Base-by-base conservation (phyloP, 2,113 vertebrate genomes). In the Dipodomys stephensi region DNA sequence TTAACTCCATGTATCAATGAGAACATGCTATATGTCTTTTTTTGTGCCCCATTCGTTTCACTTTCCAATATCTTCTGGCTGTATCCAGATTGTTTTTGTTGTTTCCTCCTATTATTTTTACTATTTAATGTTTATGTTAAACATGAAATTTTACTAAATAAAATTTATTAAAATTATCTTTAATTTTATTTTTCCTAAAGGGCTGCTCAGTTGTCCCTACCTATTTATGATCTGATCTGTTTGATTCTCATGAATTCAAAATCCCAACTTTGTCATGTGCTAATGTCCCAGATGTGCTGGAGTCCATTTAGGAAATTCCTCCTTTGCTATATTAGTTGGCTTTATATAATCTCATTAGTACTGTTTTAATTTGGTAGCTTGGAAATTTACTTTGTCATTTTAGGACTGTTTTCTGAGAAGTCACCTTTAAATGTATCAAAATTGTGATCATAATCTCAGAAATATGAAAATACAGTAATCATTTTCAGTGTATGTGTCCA, bases 341-440 rank as follows among this genome's bases (percentile, higher is more conserved):
- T 19, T 93, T 11, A 2, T 57, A 69, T 87, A 69, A 81, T 62
- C 13, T 12, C 65, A 1, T 19, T 90, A 83, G 85, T 85, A 67
- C 6, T 81, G 60, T 86, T 87, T 94, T 88, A 96, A 91, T 83
- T 77, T 1, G 80, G 88, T 83, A 83, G 30, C 18, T 73, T 93
- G 64, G n/a, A 53, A 90, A 80, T 94, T 69, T 71, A 83, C 82
- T 87, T 62, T 88, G 88, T 88, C 13, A 83, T 65, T 69, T 65
- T 60, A 27, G 30, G 13, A 88, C 89, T 84, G 13, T 88, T 94
- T 95, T 88, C 60, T 87, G 35, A 88, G 23, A 82, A 83, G 60
- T 89, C 7, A 64, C 64, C 13, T 93, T 79, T 84, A 90, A 92
- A 83, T 30, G 2, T 87, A 81, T 23, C 77, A 86, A 90, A 87